phyloP scores from a whole-genome alignment of 1,140 invertebrate genomes.

The Zaprionus vittiger region DNA sequence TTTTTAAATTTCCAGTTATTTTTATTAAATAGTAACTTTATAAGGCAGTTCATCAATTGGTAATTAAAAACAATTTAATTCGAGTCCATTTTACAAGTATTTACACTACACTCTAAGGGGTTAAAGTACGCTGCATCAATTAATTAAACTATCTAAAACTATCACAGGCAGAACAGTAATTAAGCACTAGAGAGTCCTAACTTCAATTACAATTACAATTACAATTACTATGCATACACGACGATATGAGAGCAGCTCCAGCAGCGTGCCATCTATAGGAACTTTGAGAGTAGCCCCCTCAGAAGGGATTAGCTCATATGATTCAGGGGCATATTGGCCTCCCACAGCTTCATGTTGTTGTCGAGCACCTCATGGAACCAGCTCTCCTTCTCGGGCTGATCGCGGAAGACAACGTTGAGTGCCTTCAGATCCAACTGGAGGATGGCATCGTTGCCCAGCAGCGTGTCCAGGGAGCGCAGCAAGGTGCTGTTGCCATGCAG shows the following conservation, averaged over 20 bases:
- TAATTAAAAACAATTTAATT: conserved; percentile 24
- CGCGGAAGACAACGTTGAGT: conserved; percentile 90
- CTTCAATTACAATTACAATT: conserved; percentile 39
- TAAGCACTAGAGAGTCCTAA: conserved; percentile 64
- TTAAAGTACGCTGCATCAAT: conserved; percentile 22
- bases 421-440: conserved; percentile 92
- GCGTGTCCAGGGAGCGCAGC: conserved; percentile 88
- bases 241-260: conserved; percentile 40
- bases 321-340: conserved; percentile 89
- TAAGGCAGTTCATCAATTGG: neutral
- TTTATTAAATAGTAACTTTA: conserved; percentile 4
- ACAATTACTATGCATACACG: conserved; percentile 43
- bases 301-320: conserved; percentile 38
- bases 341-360: conserved; percentile 94
- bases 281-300: conserved; percentile 29
- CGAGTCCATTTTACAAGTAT: conserved; percentile 20
- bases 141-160: conserved; percentile 78
- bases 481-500: conserved; percentile 90
- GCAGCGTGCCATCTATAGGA: conserved; percentile 26
- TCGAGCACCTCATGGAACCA: conserved; percentile 95
- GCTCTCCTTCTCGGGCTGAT: conserved; percentile 88
- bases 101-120: conserved; percentile 13
- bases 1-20: neutral
- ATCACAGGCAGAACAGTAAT: conserved; percentile 81
- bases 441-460: conserved; percentile 93